Evolutionary conservation across 30 jellyfish, hydroid and myxozoan genomes (phyloP).

Genomic region (Hydra vulgaris): DNA sequence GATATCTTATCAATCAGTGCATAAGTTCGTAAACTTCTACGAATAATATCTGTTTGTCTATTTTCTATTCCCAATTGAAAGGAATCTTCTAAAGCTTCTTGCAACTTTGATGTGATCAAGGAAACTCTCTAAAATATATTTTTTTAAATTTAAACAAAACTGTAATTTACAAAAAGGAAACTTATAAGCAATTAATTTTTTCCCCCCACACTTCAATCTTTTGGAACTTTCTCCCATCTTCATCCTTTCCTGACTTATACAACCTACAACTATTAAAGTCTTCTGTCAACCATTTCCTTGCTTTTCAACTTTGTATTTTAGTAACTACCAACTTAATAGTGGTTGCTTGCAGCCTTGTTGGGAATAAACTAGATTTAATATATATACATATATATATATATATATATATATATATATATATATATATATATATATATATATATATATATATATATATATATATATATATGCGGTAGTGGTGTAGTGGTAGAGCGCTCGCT

Average conservation of each 20-base stretch:
- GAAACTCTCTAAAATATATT: conserved; percentile 53
- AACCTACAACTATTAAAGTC: too few relatives aligned
- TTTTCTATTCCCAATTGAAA: conserved; percentile 51
- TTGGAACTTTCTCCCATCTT: too few relatives aligned
- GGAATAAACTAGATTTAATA: neutral
- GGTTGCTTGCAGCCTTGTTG: too few relatives aligned
- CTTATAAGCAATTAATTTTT: too few relatives aligned
- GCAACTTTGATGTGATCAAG: conserved; percentile 86
- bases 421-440: neutral
- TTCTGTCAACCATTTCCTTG: too few relatives aligned
- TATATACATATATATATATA: neutral
- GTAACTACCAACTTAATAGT: too few relatives aligned
- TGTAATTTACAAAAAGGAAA: too few relatives aligned
- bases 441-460: too few relatives aligned
- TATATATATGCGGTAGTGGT: too few relatives aligned
- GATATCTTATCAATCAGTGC: conserved; percentile 76
- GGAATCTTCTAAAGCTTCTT: conserved; percentile 71
- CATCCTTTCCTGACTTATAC: too few relatives aligned
- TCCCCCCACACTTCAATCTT: neutral
- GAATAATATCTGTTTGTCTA: conserved; percentile 37
- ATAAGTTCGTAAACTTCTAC: conserved; percentile 76
- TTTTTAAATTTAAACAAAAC: neutral
- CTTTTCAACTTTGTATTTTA: too few relatives aligned
- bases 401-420: neutral
- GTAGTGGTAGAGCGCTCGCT: too few relatives aligned